Evolutionary conservation across 2,888 invertebrate species (phyloP), one percentile per base, ranked within the genome.

Genomic region (Seira ritae): DNA sequence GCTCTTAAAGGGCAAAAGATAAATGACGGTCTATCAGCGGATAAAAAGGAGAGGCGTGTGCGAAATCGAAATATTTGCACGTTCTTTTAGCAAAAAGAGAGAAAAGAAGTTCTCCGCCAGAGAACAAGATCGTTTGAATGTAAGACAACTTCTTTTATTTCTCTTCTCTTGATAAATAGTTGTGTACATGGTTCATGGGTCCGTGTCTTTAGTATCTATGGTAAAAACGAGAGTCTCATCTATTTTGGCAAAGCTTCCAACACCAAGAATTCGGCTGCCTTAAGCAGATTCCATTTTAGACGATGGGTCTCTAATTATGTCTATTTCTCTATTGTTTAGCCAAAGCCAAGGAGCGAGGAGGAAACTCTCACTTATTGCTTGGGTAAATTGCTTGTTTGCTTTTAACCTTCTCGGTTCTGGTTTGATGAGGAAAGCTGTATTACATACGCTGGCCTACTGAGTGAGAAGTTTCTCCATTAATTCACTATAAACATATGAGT

Each of bases 261-360:
- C 31, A 31, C 8, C 31, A 72, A 12, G 12, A 22, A 22, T 12
- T 17, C 19, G 65, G 19, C 17, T 73, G 60, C 68, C 73, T 20
- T 80, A 73, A 80, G 68, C 67, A 72, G 60, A 55, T 46, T 73
- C 68, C 66, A 73, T 37, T 80, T 73, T 3, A 55, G 31, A 31
- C 31, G 55, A 55, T 12, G 55, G 2, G 55, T 55, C 55, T 55
- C 55, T n/a, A n/a, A 55, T 55, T 55, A 55, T 55, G 55, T 55
- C 17, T 12, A 12, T 12, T 55, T 55, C 17, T 55, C 17, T 17
- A 55, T 55, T 55, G 6, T 55, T 55, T 12, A 17, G 31, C 31
- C 31, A 31, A 31, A 8, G 15, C 3, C 3, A 12, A 55, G 55
- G 12, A 8, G 31, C 31, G 31, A 31, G 8, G 31, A 31, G 55